Conservation (phyloP, 2,888 invertebrate genomes). For the Cataglyphis rosenhaueri region DNA sequence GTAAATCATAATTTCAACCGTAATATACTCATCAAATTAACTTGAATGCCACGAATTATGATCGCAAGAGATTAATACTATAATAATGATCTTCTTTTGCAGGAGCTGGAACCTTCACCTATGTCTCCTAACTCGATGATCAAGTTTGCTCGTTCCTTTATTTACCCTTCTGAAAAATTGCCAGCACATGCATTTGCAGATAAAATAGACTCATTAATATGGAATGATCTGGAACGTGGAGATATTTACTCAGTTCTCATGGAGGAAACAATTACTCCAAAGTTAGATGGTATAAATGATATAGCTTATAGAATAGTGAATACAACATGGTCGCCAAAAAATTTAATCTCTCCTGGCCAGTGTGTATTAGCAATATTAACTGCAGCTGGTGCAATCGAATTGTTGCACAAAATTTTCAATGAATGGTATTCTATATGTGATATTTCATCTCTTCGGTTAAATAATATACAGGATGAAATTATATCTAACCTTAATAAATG, state of each 20-base stretch:
- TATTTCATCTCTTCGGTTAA: slow-evolving; percentile 71
- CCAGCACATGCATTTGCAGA: slow-evolving; percentile 72
- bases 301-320: slow-evolving; percentile 73
- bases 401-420: slow-evolving; percentile 74
- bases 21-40: not conserved
- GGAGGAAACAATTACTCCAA: slow-evolving; percentile 78
- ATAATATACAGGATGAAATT: slow-evolving; percentile 67
- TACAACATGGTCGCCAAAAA: slow-evolving; percentile 80
- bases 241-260: slow-evolving; percentile 79
- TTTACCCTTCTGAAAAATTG: slow-evolving; percentile 76
- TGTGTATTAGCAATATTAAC: slow-evolving; percentile 80
- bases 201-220: slow-evolving; percentile 68
- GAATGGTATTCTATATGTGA: slow-evolving; percentile 80
- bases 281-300: slow-evolving; percentile 70
- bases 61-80: not conserved
- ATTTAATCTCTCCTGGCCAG: slow-evolving; percentile 75
- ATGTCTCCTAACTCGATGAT: slow-evolving; percentile 73
- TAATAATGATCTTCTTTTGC: slow-evolving; percentile 41
- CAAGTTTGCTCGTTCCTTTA: slow-evolving; percentile 79
- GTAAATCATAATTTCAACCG: not conserved
- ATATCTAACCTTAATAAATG: slow-evolving; percentile 16
- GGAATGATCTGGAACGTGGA: slow-evolving; percentile 74
- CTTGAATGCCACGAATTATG: not conserved
- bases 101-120: slow-evolving; percentile 82
- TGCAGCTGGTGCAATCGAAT: slow-evolving; percentile 78